Percentiles rank a stretch among this genome's conserved stretches.
These are phyloP conservation scores for Indicator maculatus DNA, from an alignment of 2,113 vertebrate species.

Conservation along the genomic window DNA sequence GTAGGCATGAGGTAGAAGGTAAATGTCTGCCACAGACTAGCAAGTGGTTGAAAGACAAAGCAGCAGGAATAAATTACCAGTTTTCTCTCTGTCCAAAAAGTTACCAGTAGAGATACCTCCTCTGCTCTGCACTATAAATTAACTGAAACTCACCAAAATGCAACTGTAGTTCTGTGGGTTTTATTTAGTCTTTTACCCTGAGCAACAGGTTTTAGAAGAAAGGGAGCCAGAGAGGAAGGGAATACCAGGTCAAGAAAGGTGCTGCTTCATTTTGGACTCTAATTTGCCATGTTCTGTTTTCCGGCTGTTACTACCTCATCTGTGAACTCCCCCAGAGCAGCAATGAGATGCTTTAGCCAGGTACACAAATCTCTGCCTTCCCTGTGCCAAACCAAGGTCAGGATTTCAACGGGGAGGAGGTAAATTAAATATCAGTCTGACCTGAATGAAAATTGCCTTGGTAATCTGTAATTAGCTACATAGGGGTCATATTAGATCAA, in stretches of 20 bases:
- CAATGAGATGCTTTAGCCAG: background rate
- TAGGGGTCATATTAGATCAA: background rate
- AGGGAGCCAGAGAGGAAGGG: background rate
- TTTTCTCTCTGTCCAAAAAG: background rate
- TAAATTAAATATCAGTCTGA: background rate
- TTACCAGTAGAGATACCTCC: background rate
- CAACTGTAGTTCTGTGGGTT: background rate
- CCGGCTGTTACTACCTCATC: background rate
- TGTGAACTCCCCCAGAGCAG: background rate
- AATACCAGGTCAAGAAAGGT: background rate
- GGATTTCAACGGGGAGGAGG: background rate
- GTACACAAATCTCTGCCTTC: background rate
- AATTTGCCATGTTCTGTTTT: background rate
- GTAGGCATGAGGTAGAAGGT: background rate
- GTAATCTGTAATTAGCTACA: slow-evolving; percentile 17
- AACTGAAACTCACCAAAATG: background rate
- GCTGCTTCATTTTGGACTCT: background rate
- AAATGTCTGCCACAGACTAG: background rate
- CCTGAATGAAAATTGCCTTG: background rate
- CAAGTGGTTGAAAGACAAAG: background rate
- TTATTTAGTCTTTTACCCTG: background rate
- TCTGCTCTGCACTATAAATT: rapidly evolving
- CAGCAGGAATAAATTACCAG: background rate
- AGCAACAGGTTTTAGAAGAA: background rate
- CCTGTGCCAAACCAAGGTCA: background rate